phyloP scores from a whole-genome alignment of 2,113 vertebrate genomes.

The Balaeniceps rex region DNA sequence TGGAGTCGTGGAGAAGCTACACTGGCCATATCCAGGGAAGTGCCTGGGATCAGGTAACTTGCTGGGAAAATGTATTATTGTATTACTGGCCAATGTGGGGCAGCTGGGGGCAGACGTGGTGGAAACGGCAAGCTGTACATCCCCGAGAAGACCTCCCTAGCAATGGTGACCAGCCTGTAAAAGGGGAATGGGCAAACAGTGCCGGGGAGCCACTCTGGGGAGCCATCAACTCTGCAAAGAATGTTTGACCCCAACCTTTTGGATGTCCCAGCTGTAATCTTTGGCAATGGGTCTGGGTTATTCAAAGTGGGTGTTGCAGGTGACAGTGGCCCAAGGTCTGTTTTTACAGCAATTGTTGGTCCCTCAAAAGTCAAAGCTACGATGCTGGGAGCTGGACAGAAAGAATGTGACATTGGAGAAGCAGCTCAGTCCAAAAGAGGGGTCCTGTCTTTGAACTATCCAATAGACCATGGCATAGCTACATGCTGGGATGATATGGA shows the following conservation, averaged over 20 bases:
- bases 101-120: neutral
- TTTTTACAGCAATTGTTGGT: slow-evolving; percentile 45
- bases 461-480: slow-evolving; percentile 56
- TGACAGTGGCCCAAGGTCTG: slow-evolving; percentile 47
- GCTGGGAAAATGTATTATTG: neutral
- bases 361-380: neutral
- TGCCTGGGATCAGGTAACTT: neutral
- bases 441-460: neutral
- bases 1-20: neutral
- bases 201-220: neutral
- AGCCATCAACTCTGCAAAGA: neutral
- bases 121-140: neutral
- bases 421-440: slow-evolving; percentile 35
- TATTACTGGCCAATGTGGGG: neutral
- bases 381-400: neutral
- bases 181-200: neutral
- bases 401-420: slow-evolving; percentile 53
- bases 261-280: slow-evolving; percentile 57
- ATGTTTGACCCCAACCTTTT: neutral
- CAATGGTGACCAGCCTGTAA: too few species aligned
- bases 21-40: too few species aligned
- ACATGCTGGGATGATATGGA: slow-evolving; percentile 57
- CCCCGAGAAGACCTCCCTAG: neutral
- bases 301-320: slow-evolving; percentile 64
- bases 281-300: slow-evolving; percentile 65